Percentiles rank a stretch among this genome's conserved stretches.
Evolutionary conservation across 2,113 vertebrate species (phyloP).

Genomic region (Hemiscyllium ocellatum): DNA sequence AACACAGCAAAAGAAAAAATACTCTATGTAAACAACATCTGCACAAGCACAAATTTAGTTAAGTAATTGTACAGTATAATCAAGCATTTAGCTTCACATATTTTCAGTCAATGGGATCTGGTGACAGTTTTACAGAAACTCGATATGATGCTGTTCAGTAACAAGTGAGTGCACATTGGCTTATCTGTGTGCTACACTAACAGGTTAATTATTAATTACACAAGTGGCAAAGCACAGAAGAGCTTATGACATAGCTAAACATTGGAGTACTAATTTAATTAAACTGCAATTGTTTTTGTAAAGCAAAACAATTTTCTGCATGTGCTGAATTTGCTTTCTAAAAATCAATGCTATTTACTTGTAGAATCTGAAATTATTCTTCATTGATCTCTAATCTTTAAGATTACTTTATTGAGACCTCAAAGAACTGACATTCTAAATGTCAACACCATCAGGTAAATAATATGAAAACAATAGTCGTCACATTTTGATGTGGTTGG

Average conservation of each 20-base stretch:
- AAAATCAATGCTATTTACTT: background rate
- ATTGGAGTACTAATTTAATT: conserved; percentile 22
- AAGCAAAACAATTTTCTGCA: background rate
- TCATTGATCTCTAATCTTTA: background rate
- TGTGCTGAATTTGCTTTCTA: background rate
- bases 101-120: background rate
- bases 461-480: background rate
- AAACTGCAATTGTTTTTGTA: background rate
- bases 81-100: background rate
- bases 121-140: conserved; percentile 15
- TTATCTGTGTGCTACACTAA: conserved; percentile 11
- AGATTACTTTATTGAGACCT: background rate
- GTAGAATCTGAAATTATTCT: background rate
- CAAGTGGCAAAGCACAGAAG: background rate
- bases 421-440: background rate
- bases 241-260: conserved; percentile 9
- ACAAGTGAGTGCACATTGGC: background rate
- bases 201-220: conserved; percentile 36
- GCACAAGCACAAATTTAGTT: background rate
- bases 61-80: conserved; percentile 18
- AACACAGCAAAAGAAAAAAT: background rate
- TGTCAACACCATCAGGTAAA: background rate
- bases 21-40: conserved; percentile 22
- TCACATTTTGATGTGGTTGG: background rate
- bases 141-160: background rate